Evolutionary conservation across 1,140 invertebrate species (phyloP).

Genomic region (Scaptomyza pallida): DNA sequence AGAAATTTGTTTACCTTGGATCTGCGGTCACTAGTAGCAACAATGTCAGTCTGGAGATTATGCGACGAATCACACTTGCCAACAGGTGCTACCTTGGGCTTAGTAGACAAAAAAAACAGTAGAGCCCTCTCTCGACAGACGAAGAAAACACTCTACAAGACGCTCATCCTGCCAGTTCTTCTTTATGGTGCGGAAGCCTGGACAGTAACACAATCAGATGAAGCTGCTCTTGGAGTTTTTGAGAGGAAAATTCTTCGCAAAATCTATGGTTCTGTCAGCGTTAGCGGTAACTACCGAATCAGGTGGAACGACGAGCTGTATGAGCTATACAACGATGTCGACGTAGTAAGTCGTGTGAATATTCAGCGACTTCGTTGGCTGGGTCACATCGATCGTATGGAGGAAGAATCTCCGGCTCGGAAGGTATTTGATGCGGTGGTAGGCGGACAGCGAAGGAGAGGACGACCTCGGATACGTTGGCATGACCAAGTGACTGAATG

Average conservation of each 20-base stretch:
- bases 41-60: neutral
- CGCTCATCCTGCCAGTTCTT: too few species aligned
- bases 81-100: too few species aligned
- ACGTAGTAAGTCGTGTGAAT: neutral
- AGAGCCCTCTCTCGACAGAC: neutral
- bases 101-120: neutral
- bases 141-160: too few species aligned
- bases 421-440: neutral
- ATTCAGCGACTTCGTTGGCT: neutral
- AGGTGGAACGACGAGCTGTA: neutral
- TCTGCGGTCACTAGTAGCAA: neutral
- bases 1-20: neutral
- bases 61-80: neutral
- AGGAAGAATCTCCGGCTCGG: neutral
- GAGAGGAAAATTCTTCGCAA: neutral
- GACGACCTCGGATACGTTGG: too few species aligned
- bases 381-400: neutral
- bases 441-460: too few species aligned
- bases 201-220: constrained; percentile 6
- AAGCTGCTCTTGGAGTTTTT: constrained; percentile 7
- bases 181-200: neutral
- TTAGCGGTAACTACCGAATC: too few species aligned
- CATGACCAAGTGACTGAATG: too few species aligned
- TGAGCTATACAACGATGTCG: neutral
- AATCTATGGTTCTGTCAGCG: too few species aligned